These are phyloP conservation scores for Latheticus oryzae DNA, from an alignment of 2,888 invertebrate genomes.

Conservation along the genomic window DNA sequence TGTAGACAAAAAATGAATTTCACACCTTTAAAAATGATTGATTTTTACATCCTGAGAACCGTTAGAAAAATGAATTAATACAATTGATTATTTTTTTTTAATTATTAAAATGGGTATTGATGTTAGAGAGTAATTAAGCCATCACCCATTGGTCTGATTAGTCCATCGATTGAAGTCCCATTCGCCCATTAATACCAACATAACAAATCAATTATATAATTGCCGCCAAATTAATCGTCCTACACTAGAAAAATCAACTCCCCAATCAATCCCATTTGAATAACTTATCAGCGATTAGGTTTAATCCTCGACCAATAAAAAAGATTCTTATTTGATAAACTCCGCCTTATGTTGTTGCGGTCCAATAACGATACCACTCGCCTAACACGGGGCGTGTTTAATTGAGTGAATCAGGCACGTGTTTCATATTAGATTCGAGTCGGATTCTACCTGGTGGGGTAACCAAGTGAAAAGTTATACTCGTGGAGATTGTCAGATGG, in stretches of 20 bases:
- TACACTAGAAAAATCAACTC: conserved; percentile 41
- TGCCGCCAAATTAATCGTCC: conserved; percentile 32
- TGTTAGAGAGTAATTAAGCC: conserved; percentile 19
- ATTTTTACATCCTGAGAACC: conserved; percentile 6
- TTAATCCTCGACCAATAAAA: conserved; percentile 29
- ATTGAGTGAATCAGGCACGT: conserved; percentile 52
- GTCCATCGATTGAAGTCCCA: neutral
- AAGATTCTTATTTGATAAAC: too few species aligned
- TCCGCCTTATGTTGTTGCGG: neutral
- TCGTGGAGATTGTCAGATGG: conserved; percentile 51
- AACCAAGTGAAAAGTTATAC: conserved; percentile 52
- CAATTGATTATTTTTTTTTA: too few species aligned
- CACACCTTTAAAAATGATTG: too few species aligned
- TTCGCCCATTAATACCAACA: conserved; percentile 9
- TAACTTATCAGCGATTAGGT: conserved; percentile 50
- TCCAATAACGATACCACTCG: conserved; percentile 1
- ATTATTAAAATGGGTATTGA: too few species aligned
- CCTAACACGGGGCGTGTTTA: conserved; percentile 20
- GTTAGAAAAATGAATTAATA: too few species aligned
- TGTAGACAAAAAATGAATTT: too few species aligned
- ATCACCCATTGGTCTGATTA: conserved; percentile 9
- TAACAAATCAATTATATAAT: conserved; percentile 35
- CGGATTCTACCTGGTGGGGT: conserved; percentile 49
- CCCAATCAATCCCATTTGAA: conserved; percentile 53
- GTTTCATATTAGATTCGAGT: conserved; percentile 48